A percentile compares a stretch with the other conserved stretches of the same genome.
Evolutionary conservation across 2,797 vertebrate species (phyloP).

Genomic region (Varecia variegata): DNA sequence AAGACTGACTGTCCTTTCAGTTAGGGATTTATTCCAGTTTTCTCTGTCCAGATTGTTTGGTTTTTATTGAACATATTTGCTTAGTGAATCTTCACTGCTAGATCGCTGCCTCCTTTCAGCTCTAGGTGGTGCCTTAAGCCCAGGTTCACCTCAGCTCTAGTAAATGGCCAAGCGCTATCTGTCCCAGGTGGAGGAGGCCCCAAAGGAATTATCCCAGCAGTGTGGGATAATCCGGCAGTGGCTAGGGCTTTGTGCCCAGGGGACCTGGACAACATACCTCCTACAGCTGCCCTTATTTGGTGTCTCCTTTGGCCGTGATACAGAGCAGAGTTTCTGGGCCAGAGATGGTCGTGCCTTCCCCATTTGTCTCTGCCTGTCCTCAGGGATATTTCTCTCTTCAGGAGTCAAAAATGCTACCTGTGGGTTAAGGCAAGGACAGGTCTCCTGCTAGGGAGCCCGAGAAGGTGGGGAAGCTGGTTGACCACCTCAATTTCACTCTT

Average conservation of each 20-base stretch:
- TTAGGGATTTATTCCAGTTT: too few relatives aligned
- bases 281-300: background rate
- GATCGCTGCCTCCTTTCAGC: background rate
- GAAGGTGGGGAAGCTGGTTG: background rate
- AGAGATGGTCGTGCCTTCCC: background rate
- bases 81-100: too few relatives aligned
- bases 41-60: too few relatives aligned
- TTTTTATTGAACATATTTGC: too few relatives aligned
- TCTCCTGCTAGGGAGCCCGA: background rate
- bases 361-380: background rate
- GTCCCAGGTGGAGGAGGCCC: background rate
- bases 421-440: background rate
- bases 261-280: background rate
- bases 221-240: background rate
- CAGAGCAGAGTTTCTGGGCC: background rate
- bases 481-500: background rate
- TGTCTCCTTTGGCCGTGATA: fast-evolving
- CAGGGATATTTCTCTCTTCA: background rate
- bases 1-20: too few relatives aligned
- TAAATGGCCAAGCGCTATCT: background rate
- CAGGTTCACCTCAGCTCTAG: background rate
- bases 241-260: background rate
- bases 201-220: background rate
- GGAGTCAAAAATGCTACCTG: background rate
- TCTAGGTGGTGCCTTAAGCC: background rate